A percentile compares a stretch with the other conserved stretches of the same genome.
phyloP scores from a whole-genome alignment of 2,888 invertebrate species.

The Itoplectis maculator region DNA sequence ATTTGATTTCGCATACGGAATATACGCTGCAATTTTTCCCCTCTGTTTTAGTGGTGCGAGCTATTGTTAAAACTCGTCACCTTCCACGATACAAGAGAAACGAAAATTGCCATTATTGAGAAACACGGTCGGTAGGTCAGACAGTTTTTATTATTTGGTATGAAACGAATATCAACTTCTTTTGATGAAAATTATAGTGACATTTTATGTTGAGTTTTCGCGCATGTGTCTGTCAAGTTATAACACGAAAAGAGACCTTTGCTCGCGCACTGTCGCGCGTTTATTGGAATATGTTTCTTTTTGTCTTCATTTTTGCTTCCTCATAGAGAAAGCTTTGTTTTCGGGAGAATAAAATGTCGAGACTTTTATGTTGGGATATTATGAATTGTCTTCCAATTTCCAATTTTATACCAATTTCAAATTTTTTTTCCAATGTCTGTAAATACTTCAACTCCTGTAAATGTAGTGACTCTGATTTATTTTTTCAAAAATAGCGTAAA shows the following conservation, averaged over 20 bases:
- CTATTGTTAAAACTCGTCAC: not conserved
- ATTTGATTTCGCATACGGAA: not conserved
- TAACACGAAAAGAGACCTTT: not conserved
- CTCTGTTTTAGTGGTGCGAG: not conserved
- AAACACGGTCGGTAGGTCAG: not conserved
- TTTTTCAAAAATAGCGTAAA: too few relatives aligned
- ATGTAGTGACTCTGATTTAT: too few relatives aligned
- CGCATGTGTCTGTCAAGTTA: not conserved
- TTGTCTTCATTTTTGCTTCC: not conserved
- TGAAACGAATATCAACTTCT: not conserved
- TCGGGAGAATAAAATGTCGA: too few relatives aligned
- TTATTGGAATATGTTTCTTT: not conserved
- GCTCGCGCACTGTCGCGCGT: not conserved
- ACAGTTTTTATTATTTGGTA: not conserved
- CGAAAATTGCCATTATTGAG: not conserved
- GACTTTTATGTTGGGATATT: too few relatives aligned
- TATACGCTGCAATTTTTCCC: not conserved
- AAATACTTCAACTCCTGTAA: too few relatives aligned
- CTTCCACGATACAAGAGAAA: not conserved
- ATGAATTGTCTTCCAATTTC: too few relatives aligned
- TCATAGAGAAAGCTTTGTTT: too few relatives aligned
- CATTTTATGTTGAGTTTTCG: not conserved
- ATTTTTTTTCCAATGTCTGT: too few relatives aligned
- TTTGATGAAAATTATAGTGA: not conserved
- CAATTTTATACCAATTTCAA: too few relatives aligned